Evolutionary conservation across 2,797 vertebrate genomes (phyloP), one percentile per base, ranked within the genome.

Genomic region (Silurus aristotelis): DNA sequence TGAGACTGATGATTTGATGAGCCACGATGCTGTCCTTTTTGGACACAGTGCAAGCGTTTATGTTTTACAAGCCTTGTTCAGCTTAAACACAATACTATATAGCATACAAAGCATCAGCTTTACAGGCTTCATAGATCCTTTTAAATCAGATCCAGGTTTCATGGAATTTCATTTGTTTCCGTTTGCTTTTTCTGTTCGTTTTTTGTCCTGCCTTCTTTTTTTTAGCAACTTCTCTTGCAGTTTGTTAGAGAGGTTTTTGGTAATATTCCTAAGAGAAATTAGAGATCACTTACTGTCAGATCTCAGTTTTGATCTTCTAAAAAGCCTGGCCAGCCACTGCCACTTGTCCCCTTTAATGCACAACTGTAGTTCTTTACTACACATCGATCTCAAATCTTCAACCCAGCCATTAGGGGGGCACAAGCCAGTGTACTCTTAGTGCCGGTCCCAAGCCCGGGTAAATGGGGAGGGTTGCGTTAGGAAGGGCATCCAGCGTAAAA

Each of bases 61-160:
- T 66, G 75, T 86, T 89, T 90, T 85, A 90, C 64, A 83, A 89
- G 89, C 86, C 82, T 60, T 86, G 79, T 85, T 84, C 71, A 76
- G 71, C 81, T 89, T 80, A 81, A 87, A 86, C 67, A 25, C 84
- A 83, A 77, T 86, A 85, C 58, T 80, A 76, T 31, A 84, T 67
- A 31, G 76, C 72, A 56, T 66, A 64, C 46, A 72, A 71, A 82
- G 85, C 88, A 85, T 86, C 81, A 82, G 77, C 76, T 87, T 90
- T 85, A 90, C 78, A 88, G 86, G 61, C 76, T 85, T 82, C 60
- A 63, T 12, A 71, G 88, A 87, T 79, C 73, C 72, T 38, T 79
- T 60, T 55, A 86, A 87, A 89, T 89, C 85, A 77, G 80, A 87
- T 86, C 86, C 88, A 87, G 83, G 52, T 82, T 68, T 81, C 66